Evolutionary conservation across 2,113 vertebrate species (phyloP).

Genomic region (Vanacampus margaritifer): DNA sequence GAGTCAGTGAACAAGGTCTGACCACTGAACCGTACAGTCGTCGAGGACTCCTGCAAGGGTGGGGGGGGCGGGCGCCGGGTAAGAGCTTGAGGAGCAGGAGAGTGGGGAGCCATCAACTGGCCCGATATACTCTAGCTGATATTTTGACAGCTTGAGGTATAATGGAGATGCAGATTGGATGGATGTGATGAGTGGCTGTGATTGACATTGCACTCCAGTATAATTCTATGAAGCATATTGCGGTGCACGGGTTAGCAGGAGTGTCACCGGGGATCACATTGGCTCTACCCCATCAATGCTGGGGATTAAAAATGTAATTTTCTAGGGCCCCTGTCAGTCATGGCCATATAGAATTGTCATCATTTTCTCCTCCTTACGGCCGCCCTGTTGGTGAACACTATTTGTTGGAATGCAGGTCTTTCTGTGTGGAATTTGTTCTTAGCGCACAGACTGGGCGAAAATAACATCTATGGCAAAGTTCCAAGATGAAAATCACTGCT

Average conservation of each 20-base stretch:
- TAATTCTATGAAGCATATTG: background rate
- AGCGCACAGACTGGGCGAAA: too few species aligned
- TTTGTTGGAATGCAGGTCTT: background rate
- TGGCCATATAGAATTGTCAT: background rate
- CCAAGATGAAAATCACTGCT: too few species aligned
- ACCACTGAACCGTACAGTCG: slow-evolving; percentile 49
- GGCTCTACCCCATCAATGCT: background rate
- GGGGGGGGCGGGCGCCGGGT: slow-evolving; percentile 6
- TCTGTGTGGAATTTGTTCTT: too few species aligned
- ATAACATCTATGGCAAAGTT: too few species aligned
- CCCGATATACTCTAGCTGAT: slow-evolving; percentile 24
- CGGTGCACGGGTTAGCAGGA: background rate
- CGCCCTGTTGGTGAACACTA: background rate
- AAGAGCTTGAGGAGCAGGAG: slow-evolving; percentile 13
- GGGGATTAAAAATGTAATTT: background rate
- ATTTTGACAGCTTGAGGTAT: slow-evolving; percentile 34
- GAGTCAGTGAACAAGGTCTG: slow-evolving; percentile 48
- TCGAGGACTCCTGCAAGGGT: slow-evolving; percentile 24
- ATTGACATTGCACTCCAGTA: background rate
- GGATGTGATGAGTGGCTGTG: too few species aligned
- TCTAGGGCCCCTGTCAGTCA: background rate
- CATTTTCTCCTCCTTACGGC: background rate
- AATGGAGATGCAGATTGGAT: slow-evolving; percentile 1
- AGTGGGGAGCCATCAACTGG: slow-evolving; percentile 9
- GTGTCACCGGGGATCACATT: background rate